These are phyloP conservation scores for Gobio occitaniae DNA, from an alignment of 2,797 vertebrate species.

Conservation along the genomic window DNA sequence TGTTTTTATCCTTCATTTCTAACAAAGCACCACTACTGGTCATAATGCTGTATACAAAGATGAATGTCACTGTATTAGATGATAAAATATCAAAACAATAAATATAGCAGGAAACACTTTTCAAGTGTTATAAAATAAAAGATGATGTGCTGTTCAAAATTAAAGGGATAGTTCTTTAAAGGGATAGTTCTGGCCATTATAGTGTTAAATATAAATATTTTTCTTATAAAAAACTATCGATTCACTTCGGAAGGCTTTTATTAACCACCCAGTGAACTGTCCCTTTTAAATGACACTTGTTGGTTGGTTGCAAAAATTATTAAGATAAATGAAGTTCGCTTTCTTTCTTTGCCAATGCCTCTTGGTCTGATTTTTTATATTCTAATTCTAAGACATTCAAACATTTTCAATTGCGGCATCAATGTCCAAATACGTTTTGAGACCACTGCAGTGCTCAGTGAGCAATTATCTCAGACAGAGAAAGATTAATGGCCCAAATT, in stretches of 20 bases:
- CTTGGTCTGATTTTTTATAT: not conserved
- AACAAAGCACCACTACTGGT: not conserved
- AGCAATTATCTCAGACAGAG: constrained; percentile 33
- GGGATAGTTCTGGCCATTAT: too few species aligned
- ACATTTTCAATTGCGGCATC: constrained; percentile 18
- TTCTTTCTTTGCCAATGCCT: too few species aligned
- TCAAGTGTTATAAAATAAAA: not conserved
- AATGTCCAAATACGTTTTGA: not conserved
- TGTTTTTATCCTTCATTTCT: constrained; percentile 1
- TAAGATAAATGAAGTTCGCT: not conserved
- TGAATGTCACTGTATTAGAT: not conserved
- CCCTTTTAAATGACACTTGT: not conserved
- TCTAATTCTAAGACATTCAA: not conserved
- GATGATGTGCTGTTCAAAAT: not conserved
- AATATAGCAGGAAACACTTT: not conserved
- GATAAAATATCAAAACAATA: not conserved
- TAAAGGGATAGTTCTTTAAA: too few species aligned
- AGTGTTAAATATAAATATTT: too few species aligned
- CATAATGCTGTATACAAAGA: not conserved
- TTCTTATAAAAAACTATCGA: too few species aligned
- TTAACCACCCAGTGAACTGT: too few species aligned
- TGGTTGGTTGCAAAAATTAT: not conserved
- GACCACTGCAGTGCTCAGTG: constrained; percentile 1
- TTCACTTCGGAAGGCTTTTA: too few species aligned
- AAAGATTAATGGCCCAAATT: constrained; percentile 26